Conservation (phyloP, 1,140 invertebrate genomes). For the Brachionus plicatilis region DNA sequence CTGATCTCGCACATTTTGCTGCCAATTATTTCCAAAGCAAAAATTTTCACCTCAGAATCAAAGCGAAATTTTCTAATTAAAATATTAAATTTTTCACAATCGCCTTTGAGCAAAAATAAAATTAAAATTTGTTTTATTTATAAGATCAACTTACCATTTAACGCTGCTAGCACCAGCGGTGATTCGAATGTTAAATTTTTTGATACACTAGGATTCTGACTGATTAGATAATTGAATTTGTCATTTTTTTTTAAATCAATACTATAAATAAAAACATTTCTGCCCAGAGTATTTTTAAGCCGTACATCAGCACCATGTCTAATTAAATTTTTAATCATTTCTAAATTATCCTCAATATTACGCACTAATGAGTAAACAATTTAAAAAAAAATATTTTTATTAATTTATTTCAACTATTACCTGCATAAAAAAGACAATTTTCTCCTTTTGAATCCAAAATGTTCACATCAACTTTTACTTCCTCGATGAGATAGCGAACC, state of each 20-base stretch:
- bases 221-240: not conserved
- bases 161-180: not conserved
- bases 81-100: constrained; percentile 13
- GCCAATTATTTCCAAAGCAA: constrained; percentile 5
- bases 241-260: not conserved
- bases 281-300: not conserved
- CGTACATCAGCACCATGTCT: not conserved
- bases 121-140: not conserved
- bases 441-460: not conserved
- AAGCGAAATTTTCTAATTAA: not conserved
- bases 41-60: not conserved
- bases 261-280: not conserved
- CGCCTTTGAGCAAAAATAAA: not conserved
- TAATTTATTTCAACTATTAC: not conserved
- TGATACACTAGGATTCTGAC: not conserved
- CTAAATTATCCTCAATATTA: not conserved
- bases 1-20: not conserved
- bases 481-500: constrained; percentile 6
- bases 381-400: not conserved
- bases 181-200: not conserved
- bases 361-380: not conserved
- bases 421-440: constrained; percentile 36
- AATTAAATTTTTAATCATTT: not conserved
- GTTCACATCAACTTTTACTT: not conserved
- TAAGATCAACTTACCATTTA: not conserved